phyloP scores from a whole-genome alignment of 2,113 vertebrate genomes.

The Entelurus aequoreus region DNA sequence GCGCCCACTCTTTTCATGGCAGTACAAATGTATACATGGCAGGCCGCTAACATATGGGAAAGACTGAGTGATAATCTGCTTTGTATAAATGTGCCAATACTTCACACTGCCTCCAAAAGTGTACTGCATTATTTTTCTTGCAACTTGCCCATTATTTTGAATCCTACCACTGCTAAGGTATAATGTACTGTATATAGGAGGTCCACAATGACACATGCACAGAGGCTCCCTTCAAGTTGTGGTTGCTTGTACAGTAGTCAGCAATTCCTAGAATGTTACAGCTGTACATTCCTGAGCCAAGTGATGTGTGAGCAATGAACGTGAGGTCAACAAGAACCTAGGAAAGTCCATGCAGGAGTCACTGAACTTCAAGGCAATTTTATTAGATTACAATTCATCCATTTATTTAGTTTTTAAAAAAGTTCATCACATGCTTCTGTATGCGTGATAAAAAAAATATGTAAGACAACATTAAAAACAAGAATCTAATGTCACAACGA shows the following conservation, averaged over 20 bases:
- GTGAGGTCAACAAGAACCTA: slow-evolving; percentile 3
- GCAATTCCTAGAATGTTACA: slow-evolving; percentile 5
- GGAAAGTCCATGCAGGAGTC: not conserved
- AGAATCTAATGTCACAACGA: not conserved
- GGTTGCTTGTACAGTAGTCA: not conserved
- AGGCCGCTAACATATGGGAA: no score
- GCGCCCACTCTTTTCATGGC: no score
- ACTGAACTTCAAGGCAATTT: not conserved
- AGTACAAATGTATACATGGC: no score
- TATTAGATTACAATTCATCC: slow-evolving; percentile 21
- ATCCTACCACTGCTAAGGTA: not conserved
- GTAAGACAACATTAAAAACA: not conserved
- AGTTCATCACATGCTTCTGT: not conserved
- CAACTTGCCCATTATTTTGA: not conserved
- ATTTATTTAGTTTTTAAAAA: not conserved
- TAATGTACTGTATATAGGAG: not conserved
- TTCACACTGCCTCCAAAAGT: not conserved
- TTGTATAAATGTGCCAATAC: no score
- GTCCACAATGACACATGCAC: not conserved
- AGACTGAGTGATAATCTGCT: no score
- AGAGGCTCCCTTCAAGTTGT: not conserved
- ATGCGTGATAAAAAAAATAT: not conserved
- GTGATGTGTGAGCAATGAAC: slow-evolving; percentile 8
- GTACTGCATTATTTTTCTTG: not conserved
- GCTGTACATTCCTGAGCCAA: slow-evolving; percentile 29